Evolutionary conservation across 1,140 invertebrate species (phyloP), one percentile per base, ranked within the genome.

Genomic region (Chironomus striatipennis): DNA sequence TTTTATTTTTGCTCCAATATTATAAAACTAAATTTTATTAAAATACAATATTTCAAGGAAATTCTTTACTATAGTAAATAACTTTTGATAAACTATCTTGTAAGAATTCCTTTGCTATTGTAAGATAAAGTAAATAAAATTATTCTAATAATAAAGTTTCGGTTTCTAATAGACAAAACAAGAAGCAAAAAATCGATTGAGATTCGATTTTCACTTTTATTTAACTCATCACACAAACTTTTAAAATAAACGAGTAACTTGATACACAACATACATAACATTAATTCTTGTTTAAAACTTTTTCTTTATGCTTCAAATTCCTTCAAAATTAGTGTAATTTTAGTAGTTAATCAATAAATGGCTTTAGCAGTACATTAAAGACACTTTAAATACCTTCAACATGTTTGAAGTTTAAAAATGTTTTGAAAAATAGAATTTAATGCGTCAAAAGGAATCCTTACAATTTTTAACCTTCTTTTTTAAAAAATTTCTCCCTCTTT

Each of bases 251-350:
- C 12, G 47, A 57, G 47, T 15, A 57, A 57, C 47, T 57, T n/a
- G 47, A 57, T 57, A 7, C 12, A n/a, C 15, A 12, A 47, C 9
- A 47, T n/a, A n/a, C n/a, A n/a, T 47, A 47, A 47, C 43, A 15
- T 8, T 15, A 47, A 47, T 47, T 47, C 43, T 47, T 15, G 43
- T 15, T 47, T 3, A 47, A 47, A 47, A 47, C 43, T 47, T 47
- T 47, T 47, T 47, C 8, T 57, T n/a, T n/a, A n/a, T 57, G 9
- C n/a, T 57, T 15, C 9, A 57, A n/a, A n/a, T 57, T 15, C 47
- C n/a, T 57, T 57, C 15, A 17, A 70, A 70, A 70, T 70, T 70
- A 21, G 20, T 70, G 65, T 70, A 70, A 70, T 70, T 70, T 70
- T 70, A 70, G n/a, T 17, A 70, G 65, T 70, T 21, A 18, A 70